A percentile compares a stretch with the other conserved stretches of the same genome.
Conservation (phyloP, 2,113 vertebrate genomes). For the Onychostoma macrolepis region DNA sequence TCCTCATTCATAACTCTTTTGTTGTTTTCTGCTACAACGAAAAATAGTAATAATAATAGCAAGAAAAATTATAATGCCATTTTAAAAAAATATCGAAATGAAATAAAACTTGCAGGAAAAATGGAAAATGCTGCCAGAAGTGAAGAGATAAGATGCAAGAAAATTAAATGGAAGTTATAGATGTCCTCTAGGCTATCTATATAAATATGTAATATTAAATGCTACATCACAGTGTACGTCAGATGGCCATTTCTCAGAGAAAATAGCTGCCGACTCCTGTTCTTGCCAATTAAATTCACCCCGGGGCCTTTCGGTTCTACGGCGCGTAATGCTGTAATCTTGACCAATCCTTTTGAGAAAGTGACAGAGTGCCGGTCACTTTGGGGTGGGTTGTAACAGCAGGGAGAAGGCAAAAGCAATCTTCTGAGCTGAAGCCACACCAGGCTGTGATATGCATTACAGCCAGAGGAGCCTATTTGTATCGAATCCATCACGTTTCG, state of each 20-base stretch:
- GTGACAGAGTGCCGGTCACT: conserved; percentile 72
- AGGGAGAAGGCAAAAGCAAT: conserved; percentile 68
- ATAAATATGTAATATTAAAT: conserved; percentile 74
- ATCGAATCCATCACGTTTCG: conserved; percentile 71
- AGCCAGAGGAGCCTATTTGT: conserved; percentile 74
- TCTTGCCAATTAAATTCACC: conserved; percentile 87
- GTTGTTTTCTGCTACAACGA: conserved; percentile 61
- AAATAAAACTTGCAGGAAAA: conserved; percentile 50
- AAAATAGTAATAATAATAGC: conserved; percentile 63
- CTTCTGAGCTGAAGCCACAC: conserved; percentile 68
- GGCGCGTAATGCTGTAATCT: conserved; percentile 80
- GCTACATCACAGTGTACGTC: conserved; percentile 56
- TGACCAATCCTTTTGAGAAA: conserved; percentile 78
- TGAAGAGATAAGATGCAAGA: conserved; percentile 69
- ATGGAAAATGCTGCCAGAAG: conserved; percentile 68
- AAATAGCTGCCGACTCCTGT: conserved; percentile 73
- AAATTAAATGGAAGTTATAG: conserved; percentile 72
- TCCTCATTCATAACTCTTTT: conserved; percentile 56
- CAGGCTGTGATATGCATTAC: conserved; percentile 77
- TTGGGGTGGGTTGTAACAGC: conserved; percentile 69
- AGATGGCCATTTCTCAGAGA: conserved; percentile 66
- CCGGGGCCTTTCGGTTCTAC: conserved; percentile 74
- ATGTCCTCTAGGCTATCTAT: conserved; percentile 64
- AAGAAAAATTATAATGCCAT: conserved; percentile 56
- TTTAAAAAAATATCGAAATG: conserved; percentile 57